Evolutionary conservation across 37 sponge, comb jelly and placozoan species (phyloP), one percentile per base, ranked within the genome.

Genomic region (Theonella swinhoei): DNA sequence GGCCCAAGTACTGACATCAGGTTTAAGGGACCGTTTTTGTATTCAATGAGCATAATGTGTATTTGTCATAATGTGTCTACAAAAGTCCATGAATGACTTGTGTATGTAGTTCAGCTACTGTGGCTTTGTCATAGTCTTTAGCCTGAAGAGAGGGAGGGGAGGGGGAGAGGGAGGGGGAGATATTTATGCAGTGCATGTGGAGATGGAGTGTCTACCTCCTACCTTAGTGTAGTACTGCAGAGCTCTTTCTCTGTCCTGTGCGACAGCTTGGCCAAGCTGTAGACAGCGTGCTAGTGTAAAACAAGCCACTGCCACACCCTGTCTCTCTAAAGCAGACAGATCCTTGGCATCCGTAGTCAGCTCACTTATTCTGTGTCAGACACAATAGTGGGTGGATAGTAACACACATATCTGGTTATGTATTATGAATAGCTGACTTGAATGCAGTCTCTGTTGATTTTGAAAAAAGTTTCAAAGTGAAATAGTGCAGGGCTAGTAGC

Each of bases 281-380:
- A 85, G 72, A 65, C 92, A 91, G 23, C 88, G 74, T 36, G 68
- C 91, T 60, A 91, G 39, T 40, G 86, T 78, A 60, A 91, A 94
- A 43, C 89, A 94, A 28, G 80, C 77, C 22, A 88, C 36, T 7
- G 94, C 92, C 39, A 82, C 60, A 1, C 94, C 94, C 4, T 47
- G 23, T 26, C 88, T 75, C 39, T 88, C 83, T 69, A 81, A 70
- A 0, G 59, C 68, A 8, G 79, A 29, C 86, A 85, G 72, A 58
- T 14, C 8, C 5, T 7, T 59, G 41, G 4, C 69, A 65, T 23
- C 70, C 39, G 7, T 36, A 24, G 77, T 71, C 74, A 73, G 28
- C 41, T 86, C 87, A 86, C 87, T 65, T 22, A 79, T 63, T 63
- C 85, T 79, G n/a, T 4, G 42, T 3, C 29, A 1, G 34, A 28